Evolutionary conservation across 2,113 vertebrate species (phyloP), one percentile per base, ranked within the genome.

Genomic region (Clinocottus analis): DNA sequence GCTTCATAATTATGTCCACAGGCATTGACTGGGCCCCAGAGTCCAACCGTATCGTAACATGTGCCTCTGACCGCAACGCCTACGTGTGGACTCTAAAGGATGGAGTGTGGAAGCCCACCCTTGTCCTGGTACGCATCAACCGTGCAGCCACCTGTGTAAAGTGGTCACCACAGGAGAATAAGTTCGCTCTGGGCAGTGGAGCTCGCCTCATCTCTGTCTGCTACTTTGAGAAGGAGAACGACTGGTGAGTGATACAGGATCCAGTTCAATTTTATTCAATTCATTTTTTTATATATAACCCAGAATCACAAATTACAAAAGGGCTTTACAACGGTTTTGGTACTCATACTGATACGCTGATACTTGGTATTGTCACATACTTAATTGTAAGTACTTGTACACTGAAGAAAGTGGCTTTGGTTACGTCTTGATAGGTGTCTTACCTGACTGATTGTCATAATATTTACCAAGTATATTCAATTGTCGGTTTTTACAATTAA

Each of bases 221-320:
- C 89, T 96, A 96, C 85, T 96, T 96, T 69, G 95, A 96, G 79
- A 93, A 95, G 75, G 95, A 96, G 83, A 96, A 96, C 4, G 93
- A 96, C 85, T 96, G 95, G 95, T 96, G 66, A 94, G 91, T 9
- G 16, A 7, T 0, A 14, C 5, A 3, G 11, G 27, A 65, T 29
- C 16, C 11, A 27, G 23, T 33, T 33, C 33, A 33, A 5, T 33
- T n/a, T n/a, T n/a, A n/a, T n/a, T 33, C 33, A 33, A 33, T 33
- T 33, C 33, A 33, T 1, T 33, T 33, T 31, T 31, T 31, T 31
- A 3, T 31, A 4, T 31, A 31, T 31, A 31, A 4, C 29, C 29
- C 4, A 33, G 33, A 33, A 33, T 33, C 33, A 33, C 33, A 5
- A 33, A 33, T n/a, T n/a, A n/a, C n/a, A n/a, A n/a, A n/a, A n/a